Evolutionary conservation across 2,113 vertebrate genomes (phyloP).

Genomic region (Campylorhamphus procurvoides): DNA sequence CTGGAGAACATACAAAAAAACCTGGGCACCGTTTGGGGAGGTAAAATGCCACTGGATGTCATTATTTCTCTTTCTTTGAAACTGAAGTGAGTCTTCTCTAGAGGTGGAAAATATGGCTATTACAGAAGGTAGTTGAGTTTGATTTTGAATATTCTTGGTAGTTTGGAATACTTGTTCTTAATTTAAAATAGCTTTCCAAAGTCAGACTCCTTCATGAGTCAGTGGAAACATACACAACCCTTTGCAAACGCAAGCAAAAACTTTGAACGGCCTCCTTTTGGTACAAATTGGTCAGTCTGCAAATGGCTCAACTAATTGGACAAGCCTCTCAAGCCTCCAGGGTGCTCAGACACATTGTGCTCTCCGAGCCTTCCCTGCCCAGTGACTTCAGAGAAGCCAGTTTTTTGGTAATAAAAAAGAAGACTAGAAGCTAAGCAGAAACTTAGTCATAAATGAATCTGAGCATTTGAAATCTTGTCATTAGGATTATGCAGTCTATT

Average conservation of each 20-base stretch:
- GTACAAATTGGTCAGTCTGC: slow-evolving; percentile 17
- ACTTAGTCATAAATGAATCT: background rate
- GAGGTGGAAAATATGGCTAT: slow-evolving; percentile 21
- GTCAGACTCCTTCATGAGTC: slow-evolving; percentile 31
- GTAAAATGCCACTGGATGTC: slow-evolving; percentile 15
- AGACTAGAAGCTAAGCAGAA: background rate
- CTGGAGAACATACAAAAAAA: background rate
- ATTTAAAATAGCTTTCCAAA: slow-evolving; percentile 48
- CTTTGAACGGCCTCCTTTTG: background rate
- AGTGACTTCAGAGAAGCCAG: background rate
- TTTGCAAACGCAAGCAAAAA: slow-evolving; percentile 24
- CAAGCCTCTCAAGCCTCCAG: background rate
- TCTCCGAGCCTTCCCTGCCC: background rate
- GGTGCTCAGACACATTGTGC: background rate
- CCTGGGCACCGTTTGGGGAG: background rate
- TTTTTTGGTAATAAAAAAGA: background rate
- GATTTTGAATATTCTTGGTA: slow-evolving; percentile 2
- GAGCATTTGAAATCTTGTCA: background rate
- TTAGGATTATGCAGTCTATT: background rate
- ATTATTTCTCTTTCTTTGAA: slow-evolving; percentile 23
- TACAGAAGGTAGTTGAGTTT: background rate
- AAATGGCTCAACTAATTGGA: background rate
- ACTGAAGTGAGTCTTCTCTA: background rate
- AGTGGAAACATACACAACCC: slow-evolving; percentile 46
- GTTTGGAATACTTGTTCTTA: slow-evolving; percentile 3